phyloP scores from a whole-genome alignment of 2,797 vertebrate species.

The Oreortyx pictus region DNA sequence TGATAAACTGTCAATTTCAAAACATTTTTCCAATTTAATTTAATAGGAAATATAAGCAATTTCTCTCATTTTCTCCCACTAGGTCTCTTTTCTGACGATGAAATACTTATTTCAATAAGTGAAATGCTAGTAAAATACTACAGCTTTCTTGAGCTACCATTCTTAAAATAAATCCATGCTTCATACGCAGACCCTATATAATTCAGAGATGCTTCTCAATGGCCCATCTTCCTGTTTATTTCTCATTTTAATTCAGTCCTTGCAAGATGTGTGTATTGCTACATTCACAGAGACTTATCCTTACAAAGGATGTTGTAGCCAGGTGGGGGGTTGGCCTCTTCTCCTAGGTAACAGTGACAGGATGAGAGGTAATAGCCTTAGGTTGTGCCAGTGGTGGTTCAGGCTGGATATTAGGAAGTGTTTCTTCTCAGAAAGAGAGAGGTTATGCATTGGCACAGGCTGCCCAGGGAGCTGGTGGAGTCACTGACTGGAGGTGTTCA shows the following conservation, averaged over 20 bases:
- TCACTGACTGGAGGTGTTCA: too few relatives aligned
- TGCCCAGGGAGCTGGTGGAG: too few relatives aligned
- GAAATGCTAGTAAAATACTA: background rate
- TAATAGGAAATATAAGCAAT: background rate
- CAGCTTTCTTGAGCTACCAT: background rate
- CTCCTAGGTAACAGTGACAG: too few relatives aligned
- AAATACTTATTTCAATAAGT: slow-evolving; percentile 2
- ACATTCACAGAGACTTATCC: background rate
- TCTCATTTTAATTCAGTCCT: slow-evolving; percentile 8
- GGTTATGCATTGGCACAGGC: too few relatives aligned
- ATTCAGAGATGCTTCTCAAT: background rate
- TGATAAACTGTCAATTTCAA: background rate
- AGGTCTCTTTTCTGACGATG: background rate
- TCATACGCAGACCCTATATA: background rate
- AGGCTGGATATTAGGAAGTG: too few relatives aligned
- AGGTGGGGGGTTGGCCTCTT: too few relatives aligned
- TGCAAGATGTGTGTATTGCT: background rate
- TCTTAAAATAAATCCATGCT: background rate
- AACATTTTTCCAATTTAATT: background rate
- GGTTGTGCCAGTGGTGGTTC: too few relatives aligned
- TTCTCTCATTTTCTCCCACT: background rate
- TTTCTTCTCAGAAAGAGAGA: too few relatives aligned
- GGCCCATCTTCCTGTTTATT: background rate
- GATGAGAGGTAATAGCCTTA: too few relatives aligned
- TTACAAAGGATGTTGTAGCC: too few relatives aligned